Percentiles rank a stretch among this genome's conserved stretches.
phyloP scores from a whole-genome alignment of 1,140 invertebrate species.

The Hermetia illucens region DNA sequence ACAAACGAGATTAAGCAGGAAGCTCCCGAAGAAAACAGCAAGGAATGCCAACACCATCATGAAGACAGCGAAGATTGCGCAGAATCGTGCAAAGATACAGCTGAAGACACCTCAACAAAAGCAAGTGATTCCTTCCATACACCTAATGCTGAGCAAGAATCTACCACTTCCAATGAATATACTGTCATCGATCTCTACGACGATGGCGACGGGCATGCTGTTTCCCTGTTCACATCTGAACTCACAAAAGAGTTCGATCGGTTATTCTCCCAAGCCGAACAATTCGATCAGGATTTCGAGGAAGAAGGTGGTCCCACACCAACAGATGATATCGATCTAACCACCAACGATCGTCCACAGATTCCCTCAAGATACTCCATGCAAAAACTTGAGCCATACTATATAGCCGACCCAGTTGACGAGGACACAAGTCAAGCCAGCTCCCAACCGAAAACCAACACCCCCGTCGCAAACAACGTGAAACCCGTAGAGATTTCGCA shows the following conservation, averaged over 20 bases:
- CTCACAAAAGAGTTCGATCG: slow-evolving; percentile 7
- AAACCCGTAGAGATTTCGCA: no score
- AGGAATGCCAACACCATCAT: no score
- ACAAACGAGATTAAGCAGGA: background rate
- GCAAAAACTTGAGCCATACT: slow-evolving; percentile 7
- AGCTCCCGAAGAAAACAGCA: no score
- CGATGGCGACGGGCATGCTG: background rate
- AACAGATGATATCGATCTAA: background rate
- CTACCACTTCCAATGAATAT: slow-evolving; percentile 1
- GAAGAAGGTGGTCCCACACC: background rate
- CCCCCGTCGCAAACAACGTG: background rate
- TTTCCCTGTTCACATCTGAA: slow-evolving; percentile 3
- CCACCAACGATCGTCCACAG: background rate
- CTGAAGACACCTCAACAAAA: background rate
- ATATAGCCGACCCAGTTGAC: background rate
- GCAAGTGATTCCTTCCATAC: background rate
- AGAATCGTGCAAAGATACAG: background rate
- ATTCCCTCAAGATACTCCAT: slow-evolving; percentile 6
- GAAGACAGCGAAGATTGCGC: background rate
- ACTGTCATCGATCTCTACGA: slow-evolving; percentile 5
- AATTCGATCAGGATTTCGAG: background rate
- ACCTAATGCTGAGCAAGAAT: background rate
- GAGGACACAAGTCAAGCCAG: background rate
- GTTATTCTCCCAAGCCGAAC: slow-evolving; percentile 4
- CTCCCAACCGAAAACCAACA: background rate